Conservation (phyloP, 2,113 vertebrate genomes). For the Piaya cayana region DNA sequence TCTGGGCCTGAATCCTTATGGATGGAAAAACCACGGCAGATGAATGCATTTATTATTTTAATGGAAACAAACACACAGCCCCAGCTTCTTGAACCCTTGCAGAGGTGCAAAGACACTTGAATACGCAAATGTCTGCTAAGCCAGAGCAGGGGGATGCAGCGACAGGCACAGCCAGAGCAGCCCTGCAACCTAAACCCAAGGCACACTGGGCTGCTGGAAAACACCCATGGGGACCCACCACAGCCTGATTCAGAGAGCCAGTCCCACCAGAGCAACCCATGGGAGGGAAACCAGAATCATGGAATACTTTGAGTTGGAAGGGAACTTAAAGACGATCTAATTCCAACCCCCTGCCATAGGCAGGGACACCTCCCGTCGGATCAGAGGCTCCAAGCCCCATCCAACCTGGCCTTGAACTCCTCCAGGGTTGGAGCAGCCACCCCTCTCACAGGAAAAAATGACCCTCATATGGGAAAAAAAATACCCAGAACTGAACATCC, state of each 20-base stretch:
- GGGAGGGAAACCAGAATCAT: not conserved
- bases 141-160: not conserved
- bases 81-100: constrained; percentile 45
- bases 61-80: not conserved
- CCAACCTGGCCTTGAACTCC: too few relatives aligned
- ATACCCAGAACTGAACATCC: not conserved
- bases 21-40: not conserved
- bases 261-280: fast-evolving
- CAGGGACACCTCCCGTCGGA: too few relatives aligned
- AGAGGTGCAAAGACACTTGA: constrained; percentile 23
- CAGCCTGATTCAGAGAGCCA: not conserved
- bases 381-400: too few relatives aligned
- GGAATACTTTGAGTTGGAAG: too few relatives aligned
- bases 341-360: too few relatives aligned
- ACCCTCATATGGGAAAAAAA: too few relatives aligned
- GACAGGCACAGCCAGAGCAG: not conserved
- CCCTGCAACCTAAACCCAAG: not conserved
- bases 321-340: too few relatives aligned
- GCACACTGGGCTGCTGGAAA: not conserved
- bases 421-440: too few relatives aligned
- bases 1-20: not conserved
- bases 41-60: not conserved
- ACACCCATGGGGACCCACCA: not conserved
- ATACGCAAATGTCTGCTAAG: constrained; percentile 18
- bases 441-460: too few relatives aligned